These are phyloP conservation scores for Sciaenops ocellatus DNA, from an alignment of 2,797 vertebrate species.

Conservation along the genomic window DNA sequence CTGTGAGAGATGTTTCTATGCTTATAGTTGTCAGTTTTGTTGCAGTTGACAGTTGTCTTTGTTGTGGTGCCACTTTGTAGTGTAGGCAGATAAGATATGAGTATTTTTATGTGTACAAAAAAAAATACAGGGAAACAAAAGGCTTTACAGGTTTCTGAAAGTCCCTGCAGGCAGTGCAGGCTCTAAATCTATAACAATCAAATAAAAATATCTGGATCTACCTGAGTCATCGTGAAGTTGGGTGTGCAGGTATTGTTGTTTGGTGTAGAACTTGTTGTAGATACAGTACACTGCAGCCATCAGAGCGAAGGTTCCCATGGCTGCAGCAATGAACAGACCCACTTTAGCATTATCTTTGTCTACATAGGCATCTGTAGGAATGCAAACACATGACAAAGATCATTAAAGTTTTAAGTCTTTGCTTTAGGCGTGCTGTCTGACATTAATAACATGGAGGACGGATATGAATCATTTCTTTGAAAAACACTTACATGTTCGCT, in stretches of 20 bases:
- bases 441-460: neutral
- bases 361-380: conserved; percentile 62
- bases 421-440: neutral
- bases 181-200: neutral
- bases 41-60: neutral
- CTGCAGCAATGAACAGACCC: conserved; percentile 83
- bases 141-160: neutral
- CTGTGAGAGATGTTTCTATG: conserved; percentile 4
- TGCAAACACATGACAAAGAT: neutral
- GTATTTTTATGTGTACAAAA: neutral
- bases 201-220: neutral
- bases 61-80: conserved; percentile 6
- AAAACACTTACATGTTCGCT: conserved; percentile 72
- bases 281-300: conserved; percentile 88
- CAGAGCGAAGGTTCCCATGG: conserved; percentile 79
- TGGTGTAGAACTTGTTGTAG: conserved; percentile 87
- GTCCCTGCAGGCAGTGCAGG: neutral
- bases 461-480: neutral
- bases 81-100: neutral
- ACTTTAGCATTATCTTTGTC: conserved; percentile 76
- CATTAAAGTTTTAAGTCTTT: neutral
- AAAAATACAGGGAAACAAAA: neutral
- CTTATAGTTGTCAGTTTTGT: neutral
- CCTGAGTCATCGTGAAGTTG: conserved; percentile 77
- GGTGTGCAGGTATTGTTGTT: conserved; percentile 83